A percentile compares a stretch with the other conserved stretches of the same genome.
Evolutionary conservation across 1,140 invertebrate genomes (phyloP).

Genomic region (Drosophila pseudoananassae): DNA sequence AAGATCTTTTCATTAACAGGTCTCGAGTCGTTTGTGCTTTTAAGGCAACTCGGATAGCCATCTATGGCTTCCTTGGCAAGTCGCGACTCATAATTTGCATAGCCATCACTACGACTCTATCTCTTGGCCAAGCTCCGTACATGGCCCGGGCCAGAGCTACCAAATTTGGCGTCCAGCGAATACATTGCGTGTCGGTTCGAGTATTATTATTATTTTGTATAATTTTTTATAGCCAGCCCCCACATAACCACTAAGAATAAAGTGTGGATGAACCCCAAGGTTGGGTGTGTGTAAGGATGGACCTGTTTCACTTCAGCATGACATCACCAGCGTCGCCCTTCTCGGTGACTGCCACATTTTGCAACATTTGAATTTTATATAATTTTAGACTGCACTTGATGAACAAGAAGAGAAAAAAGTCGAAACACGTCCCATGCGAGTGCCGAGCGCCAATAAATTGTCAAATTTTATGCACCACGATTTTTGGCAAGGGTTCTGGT

Average conservation of each 20-base stretch:
- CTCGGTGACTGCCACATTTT: slow-evolving; percentile 43
- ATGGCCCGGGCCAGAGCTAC: slow-evolving; percentile 53
- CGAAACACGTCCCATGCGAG: slow-evolving; percentile 11
- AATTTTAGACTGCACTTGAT: slow-evolving; percentile 54
- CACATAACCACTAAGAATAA: slow-evolving; percentile 45
- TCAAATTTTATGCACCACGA: slow-evolving; percentile 80
- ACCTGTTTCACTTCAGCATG: slow-evolving; percentile 21
- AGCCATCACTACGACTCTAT: slow-evolving; percentile 58
- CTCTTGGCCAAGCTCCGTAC: slow-evolving; percentile 57
- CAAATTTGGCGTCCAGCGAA: slow-evolving; percentile 65
- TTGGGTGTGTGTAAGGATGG: slow-evolving; percentile 36
- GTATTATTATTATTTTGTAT: slow-evolving; percentile 60
- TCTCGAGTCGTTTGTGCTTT: slow-evolving; percentile 54
- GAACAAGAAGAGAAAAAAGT: slow-evolving; percentile 24
- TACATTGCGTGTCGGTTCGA: slow-evolving; percentile 54
- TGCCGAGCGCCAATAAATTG: slow-evolving; percentile 78
- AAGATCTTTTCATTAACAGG: slow-evolving; percentile 79
- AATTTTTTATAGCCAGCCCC: slow-evolving; percentile 53
- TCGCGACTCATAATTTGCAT: slow-evolving; percentile 75
- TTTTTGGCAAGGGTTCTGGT: slow-evolving; percentile 63
- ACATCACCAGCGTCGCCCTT: slow-evolving; percentile 23
- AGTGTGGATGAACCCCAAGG: slow-evolving; percentile 43
- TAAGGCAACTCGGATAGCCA: slow-evolving; percentile 57
- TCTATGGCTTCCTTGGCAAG: slow-evolving; percentile 44
- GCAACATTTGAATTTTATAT: slow-evolving; percentile 70